phyloP scores from a whole-genome alignment of 1,140 invertebrate species.

The Lasioglossum baleicum region DNA sequence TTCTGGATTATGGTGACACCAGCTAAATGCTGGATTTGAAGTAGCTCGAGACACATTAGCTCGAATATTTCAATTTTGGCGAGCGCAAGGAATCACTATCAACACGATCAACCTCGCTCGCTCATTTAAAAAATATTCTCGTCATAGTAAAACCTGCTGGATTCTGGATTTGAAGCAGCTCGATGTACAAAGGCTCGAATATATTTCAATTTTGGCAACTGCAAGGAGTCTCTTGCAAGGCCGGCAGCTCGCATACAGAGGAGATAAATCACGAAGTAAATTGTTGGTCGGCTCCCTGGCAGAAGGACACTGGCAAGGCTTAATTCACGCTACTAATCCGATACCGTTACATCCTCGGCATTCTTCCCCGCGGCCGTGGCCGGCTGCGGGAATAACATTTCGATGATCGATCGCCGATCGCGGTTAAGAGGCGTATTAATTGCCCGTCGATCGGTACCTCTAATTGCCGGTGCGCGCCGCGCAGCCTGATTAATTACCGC shows the following conservation, averaged over 20 bases:
- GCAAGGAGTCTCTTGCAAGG: background rate
- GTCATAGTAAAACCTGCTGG: too few relatives aligned
- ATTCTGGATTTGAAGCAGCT: too few relatives aligned
- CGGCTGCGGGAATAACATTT: conserved; percentile 56
- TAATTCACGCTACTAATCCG: conserved; percentile 51
- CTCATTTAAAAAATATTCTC: too few relatives aligned
- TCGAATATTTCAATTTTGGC: too few relatives aligned
- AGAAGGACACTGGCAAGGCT: conserved; percentile 14
- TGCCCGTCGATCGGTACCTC: conserved; percentile 64
- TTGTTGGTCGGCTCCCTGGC: background rate
- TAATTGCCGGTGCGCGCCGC: conserved; percentile 60
- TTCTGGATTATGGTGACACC: too few relatives aligned
- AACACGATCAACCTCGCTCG: too few relatives aligned
- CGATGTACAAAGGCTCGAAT: too few relatives aligned
- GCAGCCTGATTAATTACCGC: conserved; percentile 62
- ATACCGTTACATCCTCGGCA: conserved; percentile 34
- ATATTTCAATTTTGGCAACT: too few relatives aligned
- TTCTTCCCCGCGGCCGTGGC: conserved; percentile 26
- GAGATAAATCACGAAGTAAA: conserved; percentile 1
- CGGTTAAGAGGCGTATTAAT: conserved; percentile 67
- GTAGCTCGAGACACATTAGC: too few relatives aligned
- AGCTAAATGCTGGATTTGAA: too few relatives aligned
- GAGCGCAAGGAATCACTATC: too few relatives aligned
- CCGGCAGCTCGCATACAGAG: too few relatives aligned
- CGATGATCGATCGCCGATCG: conserved; percentile 66